These are phyloP conservation scores for Bradypodion pumilum DNA, from an alignment of 2,797 vertebrate genomes.

Conservation along the genomic window DNA sequence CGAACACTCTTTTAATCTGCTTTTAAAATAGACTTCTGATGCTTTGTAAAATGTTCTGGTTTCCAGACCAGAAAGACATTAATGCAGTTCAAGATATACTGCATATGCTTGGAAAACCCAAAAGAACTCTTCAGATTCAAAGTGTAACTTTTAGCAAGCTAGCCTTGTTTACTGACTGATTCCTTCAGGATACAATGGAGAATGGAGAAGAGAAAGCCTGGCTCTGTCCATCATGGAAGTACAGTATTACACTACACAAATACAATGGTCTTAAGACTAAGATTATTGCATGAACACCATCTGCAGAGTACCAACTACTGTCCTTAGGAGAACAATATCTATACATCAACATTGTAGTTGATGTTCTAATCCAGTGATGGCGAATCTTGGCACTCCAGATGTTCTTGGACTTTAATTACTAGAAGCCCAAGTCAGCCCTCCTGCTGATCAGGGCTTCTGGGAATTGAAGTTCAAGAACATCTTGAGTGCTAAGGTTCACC, in stretches of 20 bases:
- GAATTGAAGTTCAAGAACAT: too few relatives aligned
- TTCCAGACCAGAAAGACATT: not conserved
- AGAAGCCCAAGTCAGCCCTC: too few relatives aligned
- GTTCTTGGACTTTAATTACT: too few relatives aligned
- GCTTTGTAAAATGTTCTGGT: not conserved
- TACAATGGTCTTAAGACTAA: not conserved
- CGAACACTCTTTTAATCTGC: not conserved
- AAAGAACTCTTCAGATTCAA: not conserved
- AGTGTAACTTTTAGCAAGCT: not conserved
- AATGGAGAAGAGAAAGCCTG: not conserved
- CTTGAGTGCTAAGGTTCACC: too few relatives aligned
- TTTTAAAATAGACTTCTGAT: not conserved
- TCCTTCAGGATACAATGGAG: not conserved
- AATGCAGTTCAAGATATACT: not conserved
- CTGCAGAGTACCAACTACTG: not conserved
- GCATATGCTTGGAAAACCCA: not conserved
- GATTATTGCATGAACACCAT: not conserved
- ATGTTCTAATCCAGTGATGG: fast-evolving
- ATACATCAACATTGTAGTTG: not conserved
- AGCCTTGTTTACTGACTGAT: not conserved
- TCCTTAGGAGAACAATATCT: not conserved
- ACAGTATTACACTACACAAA: not conserved
- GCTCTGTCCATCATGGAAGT: not conserved
- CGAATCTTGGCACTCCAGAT: too few relatives aligned
- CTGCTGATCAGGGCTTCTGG: too few relatives aligned